phyloP scores from a whole-genome alignment of 2,113 vertebrate species.

The Amphilophus citrinellus region DNA sequence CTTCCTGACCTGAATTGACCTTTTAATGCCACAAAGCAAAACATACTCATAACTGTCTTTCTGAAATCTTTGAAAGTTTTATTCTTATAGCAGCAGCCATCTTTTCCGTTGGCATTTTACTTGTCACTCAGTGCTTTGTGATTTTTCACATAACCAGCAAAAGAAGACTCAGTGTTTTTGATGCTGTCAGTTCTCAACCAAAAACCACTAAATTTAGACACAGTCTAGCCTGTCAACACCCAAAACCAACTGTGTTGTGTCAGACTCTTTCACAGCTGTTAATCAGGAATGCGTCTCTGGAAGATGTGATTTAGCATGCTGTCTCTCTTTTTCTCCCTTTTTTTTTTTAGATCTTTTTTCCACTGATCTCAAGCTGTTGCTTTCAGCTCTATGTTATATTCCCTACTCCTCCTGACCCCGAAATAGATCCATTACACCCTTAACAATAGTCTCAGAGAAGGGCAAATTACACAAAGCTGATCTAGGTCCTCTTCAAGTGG shows the following conservation, averaged over 20 bases:
- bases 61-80: neutral
- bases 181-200: constrained; percentile 10
- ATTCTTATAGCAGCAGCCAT: neutral
- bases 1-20: neutral
- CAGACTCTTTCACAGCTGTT: constrained; percentile 25
- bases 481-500: constrained; percentile 27
- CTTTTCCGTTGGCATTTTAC: neutral
- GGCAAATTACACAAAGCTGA: constrained; percentile 37
- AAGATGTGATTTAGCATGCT: constrained; percentile 36
- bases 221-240: constrained; percentile 39
- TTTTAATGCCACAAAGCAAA: neutral
- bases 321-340: constrained; percentile 1
- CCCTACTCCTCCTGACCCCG: constrained; percentile 25
- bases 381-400: constrained; percentile 26
- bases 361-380: constrained; percentile 27
- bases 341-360: neutral
- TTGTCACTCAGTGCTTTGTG: constrained; percentile 2
- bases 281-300: constrained; percentile 28
- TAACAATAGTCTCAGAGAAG: constrained; percentile 36
- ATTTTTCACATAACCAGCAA: neutral
- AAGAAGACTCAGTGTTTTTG: constrained; percentile 10
- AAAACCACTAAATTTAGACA: constrained; percentile 17
- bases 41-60: neutral
- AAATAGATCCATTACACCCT: constrained; percentile 57
- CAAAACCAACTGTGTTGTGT: constrained; percentile 20